Percentiles rank a stretch among this genome's conserved stretches.
Conservation (phyloP, 2,888 invertebrate genomes). For the Lissocephala sabroskyi region DNA sequence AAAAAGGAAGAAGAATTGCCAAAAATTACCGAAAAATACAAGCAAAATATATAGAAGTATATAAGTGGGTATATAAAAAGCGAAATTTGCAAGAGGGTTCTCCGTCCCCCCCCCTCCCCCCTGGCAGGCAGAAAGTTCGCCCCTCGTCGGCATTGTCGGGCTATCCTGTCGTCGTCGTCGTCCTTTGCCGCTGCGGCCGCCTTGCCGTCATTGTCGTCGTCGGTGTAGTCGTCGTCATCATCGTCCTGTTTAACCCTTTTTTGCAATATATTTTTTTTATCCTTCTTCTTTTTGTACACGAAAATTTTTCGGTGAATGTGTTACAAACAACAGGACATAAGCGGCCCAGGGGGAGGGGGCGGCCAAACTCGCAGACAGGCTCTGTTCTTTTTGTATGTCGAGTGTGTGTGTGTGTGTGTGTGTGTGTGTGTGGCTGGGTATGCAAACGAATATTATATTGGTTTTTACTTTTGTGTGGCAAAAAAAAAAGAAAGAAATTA, state of each 20-base stretch:
- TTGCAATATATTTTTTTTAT: slow-evolving; percentile 7
- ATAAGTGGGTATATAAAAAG: slow-evolving; percentile 14
- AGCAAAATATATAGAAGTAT: slow-evolving; percentile 18
- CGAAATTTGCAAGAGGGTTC: background rate
- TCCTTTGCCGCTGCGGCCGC: background rate
- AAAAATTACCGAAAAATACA: slow-evolving; percentile 44
- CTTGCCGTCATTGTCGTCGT: slow-evolving; percentile 39
- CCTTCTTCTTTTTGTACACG: slow-evolving; percentile 2
- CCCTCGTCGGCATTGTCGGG: background rate
- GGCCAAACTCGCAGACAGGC: slow-evolving; percentile 35
- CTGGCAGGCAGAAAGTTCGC: no score
- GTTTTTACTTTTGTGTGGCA: slow-evolving; percentile 21
- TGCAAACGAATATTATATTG: slow-evolving; percentile 32
- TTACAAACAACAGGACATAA: slow-evolving; percentile 36
- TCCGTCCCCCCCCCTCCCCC: no score
- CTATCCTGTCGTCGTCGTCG: slow-evolving; percentile 16
- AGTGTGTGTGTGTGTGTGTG: slow-evolving; percentile 9
- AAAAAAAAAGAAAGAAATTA: background rate
- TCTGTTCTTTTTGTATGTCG: slow-evolving; percentile 46
- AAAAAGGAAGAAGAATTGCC: slow-evolving; percentile 49
- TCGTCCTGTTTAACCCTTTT: slow-evolving; percentile 48
- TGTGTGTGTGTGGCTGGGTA: slow-evolving; percentile 12
- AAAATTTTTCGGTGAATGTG: slow-evolving; percentile 30
- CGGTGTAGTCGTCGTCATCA: slow-evolving; percentile 13
- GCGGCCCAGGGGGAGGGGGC: no score